phyloP scores from a whole-genome alignment of 2,797 vertebrate species.

The Pteropus rufus region DNA sequence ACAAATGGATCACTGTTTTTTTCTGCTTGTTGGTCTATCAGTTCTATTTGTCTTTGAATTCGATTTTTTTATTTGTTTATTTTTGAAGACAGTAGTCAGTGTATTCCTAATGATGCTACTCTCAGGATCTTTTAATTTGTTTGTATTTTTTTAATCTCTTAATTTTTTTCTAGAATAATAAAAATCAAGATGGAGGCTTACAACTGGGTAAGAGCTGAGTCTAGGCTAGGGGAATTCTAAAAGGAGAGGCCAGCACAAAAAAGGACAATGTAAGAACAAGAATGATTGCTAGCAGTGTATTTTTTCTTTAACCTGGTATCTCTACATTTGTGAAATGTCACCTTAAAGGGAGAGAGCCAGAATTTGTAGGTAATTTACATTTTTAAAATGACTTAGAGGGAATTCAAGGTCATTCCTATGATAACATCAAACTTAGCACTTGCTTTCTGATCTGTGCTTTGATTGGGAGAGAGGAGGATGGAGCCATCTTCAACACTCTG shows the following conservation, averaged over 20 bases:
- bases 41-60: neutral
- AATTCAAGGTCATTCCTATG: neutral
- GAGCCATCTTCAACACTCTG: neutral
- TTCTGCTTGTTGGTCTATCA: neutral
- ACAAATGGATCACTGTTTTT: neutral
- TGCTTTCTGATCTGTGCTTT: neutral
- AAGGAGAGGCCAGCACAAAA: neutral
- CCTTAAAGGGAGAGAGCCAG: neutral
- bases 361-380: neutral
- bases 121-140: neutral
- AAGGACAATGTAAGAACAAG: neutral
- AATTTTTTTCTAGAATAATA: neutral
- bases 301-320: neutral
- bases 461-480: neutral
- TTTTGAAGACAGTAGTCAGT: constrained; percentile 4
- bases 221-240: neutral
- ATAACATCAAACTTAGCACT: neutral
- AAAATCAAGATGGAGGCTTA: neutral
- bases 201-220: neutral
- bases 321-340: neutral
- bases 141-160: neutral
- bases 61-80: neutral
- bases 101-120: neutral
- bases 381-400: neutral
- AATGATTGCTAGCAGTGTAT: neutral